Evolutionary conservation across 35 echinoderm and acorn worm species (phyloP), one percentile per base, ranked within the genome.

Genomic region (Heliocidaris erythrogramma): DNA sequence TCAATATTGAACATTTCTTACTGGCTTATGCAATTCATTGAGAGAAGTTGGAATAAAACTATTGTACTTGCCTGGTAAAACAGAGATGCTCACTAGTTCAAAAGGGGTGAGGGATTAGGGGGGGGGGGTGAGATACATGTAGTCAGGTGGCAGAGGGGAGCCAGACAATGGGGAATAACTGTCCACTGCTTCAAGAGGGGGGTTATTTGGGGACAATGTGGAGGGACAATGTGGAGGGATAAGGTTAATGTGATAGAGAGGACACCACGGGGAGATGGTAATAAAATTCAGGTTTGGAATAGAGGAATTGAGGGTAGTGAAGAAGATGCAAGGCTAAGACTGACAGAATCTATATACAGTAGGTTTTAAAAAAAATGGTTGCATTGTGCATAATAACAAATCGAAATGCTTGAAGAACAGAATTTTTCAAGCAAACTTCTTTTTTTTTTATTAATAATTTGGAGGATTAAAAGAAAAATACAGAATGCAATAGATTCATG

Each of bases 241-340:
- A 30, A 47, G 87, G 87, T 89, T 89, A 89, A 89, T 89, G 47
- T 48, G 87, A 89, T 89, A 32, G 31, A 48, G 87, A 89, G 87
- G 87, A 89, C 87, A 13, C 87, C 87, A 89, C 42, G 87, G 31
- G 87, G 87, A 47, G 87, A n/a, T 27, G 27, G 47, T 89, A 89
- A 89, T 89, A 89, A 13, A 32, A 18, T 48, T 89, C 18, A 48
- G 47, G 47, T n/a, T 47, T 89, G 31, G 87, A 88, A 31, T n/a
- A 47, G 87, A 27, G 7, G 7, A 1, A 47, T 47, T 10, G 9
- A 29, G 31, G 69, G 21, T 0, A 13, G 85, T 86, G 85, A 13
- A 30, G 85, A 29, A 17, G 85, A 42, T 86, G 85, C 5, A n/a
- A 12, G 1, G 10, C 2, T 56, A 52, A 52, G 52, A 56, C 13